These are phyloP conservation scores for Cephus rjabovi DNA, from an alignment of 2,888 invertebrate species.

Conservation along the genomic window DNA sequence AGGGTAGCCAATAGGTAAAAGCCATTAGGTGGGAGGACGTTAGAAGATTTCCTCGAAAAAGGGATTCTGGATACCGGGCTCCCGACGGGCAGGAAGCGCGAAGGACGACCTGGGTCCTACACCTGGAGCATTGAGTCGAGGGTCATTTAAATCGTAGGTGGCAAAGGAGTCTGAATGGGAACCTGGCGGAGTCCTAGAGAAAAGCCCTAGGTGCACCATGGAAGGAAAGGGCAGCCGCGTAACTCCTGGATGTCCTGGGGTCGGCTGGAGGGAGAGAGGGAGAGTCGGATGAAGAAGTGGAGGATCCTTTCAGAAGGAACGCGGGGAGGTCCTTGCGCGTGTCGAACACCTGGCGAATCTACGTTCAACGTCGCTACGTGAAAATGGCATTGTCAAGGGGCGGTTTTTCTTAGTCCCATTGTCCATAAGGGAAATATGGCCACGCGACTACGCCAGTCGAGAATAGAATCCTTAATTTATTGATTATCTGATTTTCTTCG, in stretches of 20 bases:
- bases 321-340: constrained; percentile 29
- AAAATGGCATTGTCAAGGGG: neutral
- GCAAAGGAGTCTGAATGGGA: constrained; percentile 53
- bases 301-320: no score
- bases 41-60: no score
- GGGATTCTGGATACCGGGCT: no score
- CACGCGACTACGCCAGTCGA: neutral
- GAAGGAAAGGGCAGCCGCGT: constrained; percentile 21
- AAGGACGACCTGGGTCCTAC: constrained; percentile 11
- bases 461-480: constrained; percentile 26
- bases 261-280: no score
- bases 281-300: no score
- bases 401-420: neutral
- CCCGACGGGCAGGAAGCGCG: no score
- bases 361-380: neutral
- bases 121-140: constrained; percentile 32
- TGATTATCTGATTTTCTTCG: constrained; percentile 7
- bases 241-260: constrained; percentile 12
- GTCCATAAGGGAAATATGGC: neutral
- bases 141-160: constrained; percentile 57
- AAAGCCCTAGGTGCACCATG: neutral
- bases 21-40: no score
- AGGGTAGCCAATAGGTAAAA: no score
- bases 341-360: constrained; percentile 44
- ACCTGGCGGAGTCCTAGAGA: constrained; percentile 24